A percentile compares a stretch with the other conserved stretches of the same genome.
phyloP scores from a whole-genome alignment of 1,140 invertebrate species.

The Homalodisca vitripennis region DNA sequence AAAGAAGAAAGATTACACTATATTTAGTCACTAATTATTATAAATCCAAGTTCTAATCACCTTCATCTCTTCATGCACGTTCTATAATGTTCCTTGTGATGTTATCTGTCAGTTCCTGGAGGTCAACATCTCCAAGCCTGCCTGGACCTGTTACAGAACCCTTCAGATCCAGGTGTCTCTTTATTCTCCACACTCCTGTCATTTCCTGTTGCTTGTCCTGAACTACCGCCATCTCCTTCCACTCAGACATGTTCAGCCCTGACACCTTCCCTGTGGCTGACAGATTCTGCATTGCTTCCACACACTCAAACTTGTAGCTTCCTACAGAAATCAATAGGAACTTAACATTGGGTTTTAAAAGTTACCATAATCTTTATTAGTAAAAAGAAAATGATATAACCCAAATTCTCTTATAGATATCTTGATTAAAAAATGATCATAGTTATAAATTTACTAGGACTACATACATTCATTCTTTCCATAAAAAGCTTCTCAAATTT shows the following conservation, averaged over 20 bases:
- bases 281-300: neutral
- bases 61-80: conserved; percentile 4
- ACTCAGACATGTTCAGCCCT: neutral
- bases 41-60: no score
- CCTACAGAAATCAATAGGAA: no score
- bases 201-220: neutral
- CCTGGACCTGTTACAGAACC: neutral
- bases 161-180: neutral
- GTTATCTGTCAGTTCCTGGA: neutral
- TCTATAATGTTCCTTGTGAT: neutral
- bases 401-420: no score
- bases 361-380: no score
- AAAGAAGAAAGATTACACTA: no score
- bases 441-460: no score
- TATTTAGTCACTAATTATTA: no score
- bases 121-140: neutral
- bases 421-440: no score
- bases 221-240: neutral
- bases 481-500: no score
- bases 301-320: neutral
- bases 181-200: neutral
- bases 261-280: neutral
- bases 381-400: no score
- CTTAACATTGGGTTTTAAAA: no score
- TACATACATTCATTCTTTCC: no score